Base-by-base conservation (phyloP, 2,113 vertebrate genomes). In the Neofelis nebulosa region DNA sequence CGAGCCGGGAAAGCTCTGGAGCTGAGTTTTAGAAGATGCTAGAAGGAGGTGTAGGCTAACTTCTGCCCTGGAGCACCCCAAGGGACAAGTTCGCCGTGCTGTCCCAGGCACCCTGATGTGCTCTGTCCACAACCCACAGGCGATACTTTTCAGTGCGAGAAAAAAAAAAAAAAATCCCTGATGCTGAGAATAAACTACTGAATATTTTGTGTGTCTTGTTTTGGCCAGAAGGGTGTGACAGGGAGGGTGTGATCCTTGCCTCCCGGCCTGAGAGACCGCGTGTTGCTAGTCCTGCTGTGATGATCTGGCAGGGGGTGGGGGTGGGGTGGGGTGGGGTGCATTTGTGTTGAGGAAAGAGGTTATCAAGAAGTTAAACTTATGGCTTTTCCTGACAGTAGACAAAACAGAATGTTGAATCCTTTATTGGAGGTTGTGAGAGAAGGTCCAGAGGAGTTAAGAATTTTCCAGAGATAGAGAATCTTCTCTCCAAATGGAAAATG, bases 21-120 rank as follows among this genome's bases (percentile, higher is more conserved):
- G 5, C 12, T 55, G 15, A 38, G 36, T 11, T 76, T 90, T 63
- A 57, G 57, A 73, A 79, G 41, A 71, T 50, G 52, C 33, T 15
- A 57, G 15, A 84, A 65, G 50, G 31, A 15, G 13, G 2, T 14
- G 0, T 50, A 9, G 27, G 8, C 3, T 83, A 8, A 25, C 15
- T 78, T 87, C 85, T 38, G 11, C 15, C 19, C 18, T 38, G 13
- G 66, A 63, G 19, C 1, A 3, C 19, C 9, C 10, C 12, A 16
- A 21, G 3, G 1, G 19, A 68, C 36, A 18, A 36, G 9, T 2
- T 89, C 33, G 45, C 7, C 13, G 9, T 27, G 2, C 11, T 1
- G 10, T 33, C 4, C 25, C 8, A 8, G 4, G 38, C 23, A 76
- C 27, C 4, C 3, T 48, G 21, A 16, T 61, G 36, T 63, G 3